These are phyloP conservation scores for Serilophus lunatus DNA, from an alignment of 2,113 vertebrate species.

Conservation along the genomic window DNA sequence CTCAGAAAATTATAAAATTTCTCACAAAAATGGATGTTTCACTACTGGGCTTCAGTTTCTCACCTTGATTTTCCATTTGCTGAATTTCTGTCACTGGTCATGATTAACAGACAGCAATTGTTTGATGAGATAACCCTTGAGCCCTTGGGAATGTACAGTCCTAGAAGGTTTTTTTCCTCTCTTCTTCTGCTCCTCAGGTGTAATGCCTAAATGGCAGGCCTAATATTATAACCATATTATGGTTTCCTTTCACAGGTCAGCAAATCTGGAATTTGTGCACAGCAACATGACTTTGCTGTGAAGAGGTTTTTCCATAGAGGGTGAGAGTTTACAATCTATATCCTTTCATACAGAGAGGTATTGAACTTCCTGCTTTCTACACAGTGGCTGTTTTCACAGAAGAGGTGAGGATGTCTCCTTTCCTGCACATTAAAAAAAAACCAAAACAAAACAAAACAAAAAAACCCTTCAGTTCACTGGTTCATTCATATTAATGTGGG, in stretches of 20 bases:
- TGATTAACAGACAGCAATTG: not conserved
- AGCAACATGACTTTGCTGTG: not conserved
- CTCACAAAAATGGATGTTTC: not conserved
- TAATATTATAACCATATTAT: not conserved
- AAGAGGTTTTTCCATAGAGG: not conserved
- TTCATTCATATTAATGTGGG: not conserved
- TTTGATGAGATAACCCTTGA: not conserved
- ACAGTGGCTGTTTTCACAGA: not conserved
- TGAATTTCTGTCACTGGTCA: not conserved
- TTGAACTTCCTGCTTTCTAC: not conserved
- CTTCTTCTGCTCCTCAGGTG: not conserved
- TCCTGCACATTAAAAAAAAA: rapidly evolving
- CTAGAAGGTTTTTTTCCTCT: not conserved
- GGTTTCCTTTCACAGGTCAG: not conserved
- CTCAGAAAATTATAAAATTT: not conserved
- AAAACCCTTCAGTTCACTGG: not conserved
- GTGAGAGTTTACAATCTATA: not conserved
- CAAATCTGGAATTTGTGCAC: not conserved
- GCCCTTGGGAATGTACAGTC: not conserved
- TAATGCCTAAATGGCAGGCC: not conserved
- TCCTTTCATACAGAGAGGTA: not conserved
- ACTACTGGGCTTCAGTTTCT: not conserved
- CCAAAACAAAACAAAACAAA: too few species aligned
- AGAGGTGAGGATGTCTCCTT: not conserved
- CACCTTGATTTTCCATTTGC: not conserved